Conservation (phyloP, 2,113 vertebrate genomes). For the Turdus rufiventris region DNA sequence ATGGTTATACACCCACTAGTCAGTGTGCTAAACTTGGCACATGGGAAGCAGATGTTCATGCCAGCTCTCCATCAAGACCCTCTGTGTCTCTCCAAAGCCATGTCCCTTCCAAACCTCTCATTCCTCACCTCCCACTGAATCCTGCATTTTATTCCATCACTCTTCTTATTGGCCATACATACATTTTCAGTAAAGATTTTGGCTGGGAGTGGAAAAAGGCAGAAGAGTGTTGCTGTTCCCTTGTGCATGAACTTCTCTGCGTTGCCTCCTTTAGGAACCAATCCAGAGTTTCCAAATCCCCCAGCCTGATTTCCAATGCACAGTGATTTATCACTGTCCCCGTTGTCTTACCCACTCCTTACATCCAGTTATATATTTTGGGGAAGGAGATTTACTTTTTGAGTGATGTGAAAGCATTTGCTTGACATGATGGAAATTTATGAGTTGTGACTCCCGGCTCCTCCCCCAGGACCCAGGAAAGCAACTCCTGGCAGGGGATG, state of each 20-base stretch:
- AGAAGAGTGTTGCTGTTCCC: background rate
- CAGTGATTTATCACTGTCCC: conserved; percentile 8
- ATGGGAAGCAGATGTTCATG: background rate
- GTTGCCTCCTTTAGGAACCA: background rate
- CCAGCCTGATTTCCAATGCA: background rate
- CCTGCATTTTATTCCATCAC: background rate
- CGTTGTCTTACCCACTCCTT: background rate
- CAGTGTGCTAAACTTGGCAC: background rate
- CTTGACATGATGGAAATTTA: conserved; percentile 58
- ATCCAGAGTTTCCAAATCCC: background rate
- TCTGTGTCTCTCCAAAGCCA: background rate
- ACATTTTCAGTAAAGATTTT: background rate
- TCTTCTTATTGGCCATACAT: background rate
- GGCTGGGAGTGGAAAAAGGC: background rate
- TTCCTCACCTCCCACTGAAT: background rate
- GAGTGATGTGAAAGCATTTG: conserved; percentile 59
- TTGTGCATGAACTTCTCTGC: background rate
- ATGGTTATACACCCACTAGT: background rate
- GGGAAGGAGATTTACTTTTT: conserved; percentile 46
- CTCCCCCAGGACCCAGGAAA: conserved; percentile 46
- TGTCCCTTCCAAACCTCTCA: background rate
- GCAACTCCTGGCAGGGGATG: background rate
- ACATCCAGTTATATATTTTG: conserved; percentile 28
- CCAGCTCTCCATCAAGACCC: background rate
- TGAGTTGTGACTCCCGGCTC: background rate